Base-by-base conservation (phyloP, 2,888 invertebrate species). In the Dioctria linearis region DNA sequence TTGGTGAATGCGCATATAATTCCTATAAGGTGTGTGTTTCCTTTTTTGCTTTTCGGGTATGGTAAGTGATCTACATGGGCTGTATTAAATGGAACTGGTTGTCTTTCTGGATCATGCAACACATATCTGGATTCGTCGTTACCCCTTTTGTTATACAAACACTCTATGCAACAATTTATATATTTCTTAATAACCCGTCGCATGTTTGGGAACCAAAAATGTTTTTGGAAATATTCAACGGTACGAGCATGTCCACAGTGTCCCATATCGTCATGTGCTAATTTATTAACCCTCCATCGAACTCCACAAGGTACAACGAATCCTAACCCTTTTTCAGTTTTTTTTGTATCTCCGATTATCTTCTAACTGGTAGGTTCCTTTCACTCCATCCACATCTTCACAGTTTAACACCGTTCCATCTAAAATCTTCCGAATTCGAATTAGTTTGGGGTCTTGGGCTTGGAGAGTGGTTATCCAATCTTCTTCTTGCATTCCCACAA, bases 141-240 rank as follows among this genome's bases (percentile, higher is more conserved):
- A 13, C 75, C 65, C 4, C 83, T 80, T 82, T 89, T 88, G 39
- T 85, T 84, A 65, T 87, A 87, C 5, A 87, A 78, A 80, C 88
- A 90, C 5, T 87, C 83, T 2, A 89, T 83, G 9, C 61, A 61
- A 25, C 61, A 82, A 0, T 78, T 73, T 8, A 89, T 86, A 81
- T 90, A 88, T 76, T 87, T 85, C 75, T 86, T 85, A 0, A 88
- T 85, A 57, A 86, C 87, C 3, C 83, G 79, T 42, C 84, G 83
- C 87, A 89, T 86, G 11, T 85, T 85, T 0, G 86, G 86, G 80
- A 89, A 89, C 88, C 87, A 90, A 83, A 87, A 90, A 8, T 84
- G 82, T 54, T 84, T 54, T 61, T 13, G 39, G 5, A 83, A 65
- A 43, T 80, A 54, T 3, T 80, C 73, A 11, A 82, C 13, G n/a